These are phyloP conservation scores for Synodontis membranacea DNA, from an alignment of 2,113 vertebrate species.

Conservation along the genomic window DNA sequence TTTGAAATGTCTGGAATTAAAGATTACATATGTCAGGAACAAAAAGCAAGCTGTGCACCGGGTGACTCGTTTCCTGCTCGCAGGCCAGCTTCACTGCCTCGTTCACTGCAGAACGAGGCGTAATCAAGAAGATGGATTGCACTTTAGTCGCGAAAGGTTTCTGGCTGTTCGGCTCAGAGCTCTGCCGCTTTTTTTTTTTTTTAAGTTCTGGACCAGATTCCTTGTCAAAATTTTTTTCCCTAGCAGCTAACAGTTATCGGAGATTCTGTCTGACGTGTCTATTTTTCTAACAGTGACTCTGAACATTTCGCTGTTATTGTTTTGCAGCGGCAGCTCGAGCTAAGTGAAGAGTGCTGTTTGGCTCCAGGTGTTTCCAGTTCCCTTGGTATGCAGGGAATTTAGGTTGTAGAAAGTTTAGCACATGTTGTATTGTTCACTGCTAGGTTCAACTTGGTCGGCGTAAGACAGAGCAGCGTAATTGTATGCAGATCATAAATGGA, in stretches of 20 bases:
- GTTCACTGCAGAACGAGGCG: neutral
- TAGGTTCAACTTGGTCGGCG: neutral
- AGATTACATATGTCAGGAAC: constrained; percentile 3
- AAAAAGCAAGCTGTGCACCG: neutral
- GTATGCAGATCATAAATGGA: neutral
- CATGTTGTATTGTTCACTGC: constrained; percentile 23
- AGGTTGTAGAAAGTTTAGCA: constrained; percentile 46
- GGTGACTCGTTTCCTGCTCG: constrained; percentile 2
- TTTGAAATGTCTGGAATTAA: constrained; percentile 26
- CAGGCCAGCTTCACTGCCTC: constrained; percentile 10
- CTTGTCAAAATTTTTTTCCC: neutral
- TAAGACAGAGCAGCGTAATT: neutral
- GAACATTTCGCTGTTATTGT: constrained; percentile 44
- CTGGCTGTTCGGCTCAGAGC: neutral
- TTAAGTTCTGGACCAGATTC: neutral
- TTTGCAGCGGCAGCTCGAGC: constrained; percentile 55
- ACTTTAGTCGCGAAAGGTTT: neutral
- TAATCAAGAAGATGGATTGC: constrained; percentile 22
- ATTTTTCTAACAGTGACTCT: constrained; percentile 40
- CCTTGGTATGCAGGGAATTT: constrained; percentile 57
- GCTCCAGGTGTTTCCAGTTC: constrained; percentile 57
- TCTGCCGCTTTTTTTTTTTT: neutral
- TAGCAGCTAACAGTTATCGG: neutral
- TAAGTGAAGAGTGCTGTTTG: constrained; percentile 44
- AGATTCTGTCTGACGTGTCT: neutral